Evolutionary conservation across 92 coral and sea anemone genomes (phyloP).

Genomic region (Epizoanthus scotinus): DNA sequence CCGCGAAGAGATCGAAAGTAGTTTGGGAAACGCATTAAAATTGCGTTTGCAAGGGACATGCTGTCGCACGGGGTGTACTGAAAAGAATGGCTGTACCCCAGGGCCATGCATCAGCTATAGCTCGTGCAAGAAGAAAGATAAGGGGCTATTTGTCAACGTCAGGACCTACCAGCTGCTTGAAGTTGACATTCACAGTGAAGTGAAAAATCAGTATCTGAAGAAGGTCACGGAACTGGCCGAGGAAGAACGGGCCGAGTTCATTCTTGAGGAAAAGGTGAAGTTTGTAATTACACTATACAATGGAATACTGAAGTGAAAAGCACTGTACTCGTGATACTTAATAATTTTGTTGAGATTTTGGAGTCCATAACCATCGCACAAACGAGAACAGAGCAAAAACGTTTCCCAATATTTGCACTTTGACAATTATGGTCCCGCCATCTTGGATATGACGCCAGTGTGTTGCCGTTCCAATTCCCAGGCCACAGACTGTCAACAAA

Average conservation of each 20-base stretch:
- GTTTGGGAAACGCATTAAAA: conserved; percentile 24
- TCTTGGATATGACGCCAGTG: too few relatives aligned
- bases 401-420: too few relatives aligned
- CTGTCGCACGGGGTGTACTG: conserved; percentile 35
- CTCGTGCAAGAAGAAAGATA: conserved; percentile 34
- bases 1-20: conserved; percentile 25
- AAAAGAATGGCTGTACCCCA: neutral
- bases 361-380: too few relatives aligned
- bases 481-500: too few relatives aligned
- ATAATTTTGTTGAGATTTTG: too few relatives aligned
- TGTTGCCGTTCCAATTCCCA: too few relatives aligned
- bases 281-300: too few relatives aligned
- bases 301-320: too few relatives aligned
- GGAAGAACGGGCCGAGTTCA: conserved; percentile 43
- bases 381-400: too few relatives aligned
- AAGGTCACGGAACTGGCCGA: conserved; percentile 55
- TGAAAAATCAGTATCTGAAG: conserved; percentile 46
- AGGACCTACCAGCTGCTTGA: conserved; percentile 48
- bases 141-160: conserved; percentile 52
- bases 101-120: conserved; percentile 28
- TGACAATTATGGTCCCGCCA: too few relatives aligned
- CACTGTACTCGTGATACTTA: too few relatives aligned
- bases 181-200: conserved; percentile 42
- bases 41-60: conserved; percentile 39
- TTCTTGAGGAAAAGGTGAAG: conserved; percentile 43